Conservation (phyloP, 2,888 invertebrate genomes). For the Chloromyia formosa region DNA sequence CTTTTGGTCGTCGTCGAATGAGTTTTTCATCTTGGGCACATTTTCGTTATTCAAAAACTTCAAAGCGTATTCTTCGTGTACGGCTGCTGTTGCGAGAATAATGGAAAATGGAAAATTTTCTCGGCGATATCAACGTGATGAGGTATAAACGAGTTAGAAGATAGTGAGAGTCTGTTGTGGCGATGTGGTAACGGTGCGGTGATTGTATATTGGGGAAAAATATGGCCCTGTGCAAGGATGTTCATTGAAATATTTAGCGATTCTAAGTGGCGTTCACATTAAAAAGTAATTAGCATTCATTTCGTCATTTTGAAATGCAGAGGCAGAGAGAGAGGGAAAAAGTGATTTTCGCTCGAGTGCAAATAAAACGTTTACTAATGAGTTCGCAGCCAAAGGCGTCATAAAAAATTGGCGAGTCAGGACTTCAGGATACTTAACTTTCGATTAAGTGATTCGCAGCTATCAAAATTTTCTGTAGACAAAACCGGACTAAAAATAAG, state of each 20-base stretch:
- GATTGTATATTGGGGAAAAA: neutral
- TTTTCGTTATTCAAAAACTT: neutral
- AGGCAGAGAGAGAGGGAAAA: neutral
- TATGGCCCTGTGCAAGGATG: neutral
- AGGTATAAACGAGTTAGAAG: conserved; percentile 5
- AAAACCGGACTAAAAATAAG: neutral
- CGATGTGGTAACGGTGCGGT: neutral
- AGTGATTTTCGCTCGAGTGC: conserved; percentile 26
- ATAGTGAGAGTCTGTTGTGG: neutral
- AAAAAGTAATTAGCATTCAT: conserved; percentile 40
- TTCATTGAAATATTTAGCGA: conserved; percentile 17
- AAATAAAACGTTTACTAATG: conserved; percentile 14
- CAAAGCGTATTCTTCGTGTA: neutral
- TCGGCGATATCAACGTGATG: neutral
- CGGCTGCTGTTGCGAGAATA: conserved; percentile 5
- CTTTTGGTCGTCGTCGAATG: neutral
- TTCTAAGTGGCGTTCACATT: conserved; percentile 33
- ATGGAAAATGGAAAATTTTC: neutral
- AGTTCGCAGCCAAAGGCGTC: neutral
- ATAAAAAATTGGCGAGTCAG: neutral
- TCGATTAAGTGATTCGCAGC: neutral
- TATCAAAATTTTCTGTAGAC: neutral
- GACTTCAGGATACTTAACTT: conserved; percentile 20
- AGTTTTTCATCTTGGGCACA: conserved; percentile 17
- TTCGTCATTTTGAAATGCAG: neutral